These are phyloP conservation scores for Guaruba guarouba DNA, from an alignment of 2,113 vertebrate species.

Conservation along the genomic window DNA sequence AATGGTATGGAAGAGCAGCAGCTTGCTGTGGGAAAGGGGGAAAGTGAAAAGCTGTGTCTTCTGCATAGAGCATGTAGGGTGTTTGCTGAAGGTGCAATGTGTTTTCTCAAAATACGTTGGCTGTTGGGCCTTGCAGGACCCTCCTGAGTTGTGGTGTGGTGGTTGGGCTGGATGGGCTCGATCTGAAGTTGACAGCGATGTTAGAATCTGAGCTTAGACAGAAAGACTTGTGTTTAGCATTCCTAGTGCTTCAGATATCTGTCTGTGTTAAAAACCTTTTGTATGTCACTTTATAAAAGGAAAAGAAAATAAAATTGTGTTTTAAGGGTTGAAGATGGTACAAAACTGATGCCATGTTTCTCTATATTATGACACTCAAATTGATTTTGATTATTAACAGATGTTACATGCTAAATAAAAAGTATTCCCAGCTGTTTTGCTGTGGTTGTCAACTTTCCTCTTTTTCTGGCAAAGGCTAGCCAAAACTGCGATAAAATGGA, in stretches of 20 bases:
- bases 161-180: too few relatives aligned
- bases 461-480: neutral
- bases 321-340: neutral
- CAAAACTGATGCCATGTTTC: too few relatives aligned
- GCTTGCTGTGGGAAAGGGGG: neutral
- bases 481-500: neutral
- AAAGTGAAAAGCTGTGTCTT: neutral
- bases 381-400: neutral
- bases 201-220: neutral
- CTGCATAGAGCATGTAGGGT: too few relatives aligned
- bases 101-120: fast-evolving
- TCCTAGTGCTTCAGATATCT: fast-evolving
- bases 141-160: too few relatives aligned
- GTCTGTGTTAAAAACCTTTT: neutral
- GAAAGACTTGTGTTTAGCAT: neutral
- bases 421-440: neutral
- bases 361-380: neutral
- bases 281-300: neutral
- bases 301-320: neutral
- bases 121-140: neutral
- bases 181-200: neutral
- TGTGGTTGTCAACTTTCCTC: neutral
- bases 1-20: neutral
- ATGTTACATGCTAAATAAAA: neutral
- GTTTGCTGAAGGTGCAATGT: neutral